Conservation (phyloP, 1,140 invertebrate genomes). For the Lordiphosa mommai region DNA sequence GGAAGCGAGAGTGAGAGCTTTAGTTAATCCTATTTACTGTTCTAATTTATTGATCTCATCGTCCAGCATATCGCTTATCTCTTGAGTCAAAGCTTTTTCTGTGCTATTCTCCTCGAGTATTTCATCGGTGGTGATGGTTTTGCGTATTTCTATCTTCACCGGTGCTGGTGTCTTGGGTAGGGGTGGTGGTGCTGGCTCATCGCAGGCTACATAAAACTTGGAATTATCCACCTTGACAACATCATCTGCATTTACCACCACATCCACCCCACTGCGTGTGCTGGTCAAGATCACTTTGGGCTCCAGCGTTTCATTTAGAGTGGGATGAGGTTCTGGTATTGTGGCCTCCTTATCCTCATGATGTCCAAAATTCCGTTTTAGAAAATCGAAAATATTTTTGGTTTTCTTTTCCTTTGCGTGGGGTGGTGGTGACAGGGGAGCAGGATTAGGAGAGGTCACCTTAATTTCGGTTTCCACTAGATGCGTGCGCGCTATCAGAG, state of each 20-base stretch:
- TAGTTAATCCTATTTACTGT: not conserved
- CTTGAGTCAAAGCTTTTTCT: conserved; percentile 62
- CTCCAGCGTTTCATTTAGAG: conserved; percentile 55
- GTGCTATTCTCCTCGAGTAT: conserved; percentile 65
- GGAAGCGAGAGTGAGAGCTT: conserved; percentile 12
- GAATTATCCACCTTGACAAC: conserved; percentile 66
- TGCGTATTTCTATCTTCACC: conserved; percentile 70
- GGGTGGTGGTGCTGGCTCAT: conserved; percentile 46
- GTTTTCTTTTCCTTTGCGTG: conserved; percentile 60
- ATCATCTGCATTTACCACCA: conserved; percentile 57
- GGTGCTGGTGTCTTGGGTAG: conserved; percentile 65
- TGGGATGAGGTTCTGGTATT: conserved; percentile 30
- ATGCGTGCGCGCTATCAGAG: conserved; percentile 60
- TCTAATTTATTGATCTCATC: conserved; percentile 72
- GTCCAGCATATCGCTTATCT: conserved; percentile 74
- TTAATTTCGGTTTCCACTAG: conserved; percentile 73
- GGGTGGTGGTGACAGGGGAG: conserved; percentile 23
- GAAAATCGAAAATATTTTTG: conserved; percentile 77
- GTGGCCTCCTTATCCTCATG: conserved; percentile 38
- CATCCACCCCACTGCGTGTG: conserved; percentile 61
- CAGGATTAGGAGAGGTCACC: conserved; percentile 46
- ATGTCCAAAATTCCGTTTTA: conserved; percentile 70
- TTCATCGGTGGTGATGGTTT: conserved; percentile 67
- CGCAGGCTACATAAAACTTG: conserved; percentile 64
- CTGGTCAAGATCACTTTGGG: conserved; percentile 67